Evolutionary conservation across 2,797 vertebrate species (phyloP).

Genomic region (Cichlasoma orientale): DNA sequence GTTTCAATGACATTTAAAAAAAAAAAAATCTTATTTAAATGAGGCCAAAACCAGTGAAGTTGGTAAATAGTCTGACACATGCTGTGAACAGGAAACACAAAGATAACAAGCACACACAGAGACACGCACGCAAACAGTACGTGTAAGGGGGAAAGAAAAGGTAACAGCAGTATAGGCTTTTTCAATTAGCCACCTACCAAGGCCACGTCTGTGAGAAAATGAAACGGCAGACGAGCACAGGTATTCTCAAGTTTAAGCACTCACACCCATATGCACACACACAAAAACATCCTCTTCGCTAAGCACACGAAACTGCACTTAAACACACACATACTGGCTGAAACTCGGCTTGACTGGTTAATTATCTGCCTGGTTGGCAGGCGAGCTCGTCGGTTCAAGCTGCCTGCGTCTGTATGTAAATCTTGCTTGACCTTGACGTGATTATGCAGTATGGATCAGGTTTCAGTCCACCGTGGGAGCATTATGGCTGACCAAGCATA

Average conservation of each 20-base stretch:
- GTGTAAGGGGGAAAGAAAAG: conserved; percentile 32
- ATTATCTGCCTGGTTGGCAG: conserved; percentile 67
- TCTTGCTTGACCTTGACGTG: conserved; percentile 65
- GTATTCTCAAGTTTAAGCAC: conserved; percentile 34
- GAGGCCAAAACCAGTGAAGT: conserved; percentile 44
- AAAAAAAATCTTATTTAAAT: conserved; percentile 26
- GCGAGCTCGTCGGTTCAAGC: conserved; percentile 63
- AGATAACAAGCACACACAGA: conserved; percentile 15
- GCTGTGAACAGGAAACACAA: conserved; percentile 43
- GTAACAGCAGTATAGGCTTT: conserved; percentile 65
- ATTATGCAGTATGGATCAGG: conserved; percentile 71
- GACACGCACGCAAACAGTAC: conserved; percentile 1
- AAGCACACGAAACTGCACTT: conserved; percentile 8
- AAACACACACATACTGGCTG: conserved; percentile 27
- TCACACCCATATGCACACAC: conserved; percentile 8
- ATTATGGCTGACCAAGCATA: conserved; percentile 69
- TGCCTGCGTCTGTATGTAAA: conserved; percentile 64
- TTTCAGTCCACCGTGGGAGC: conserved; percentile 41
- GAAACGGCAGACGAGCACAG: conserved; percentile 56
- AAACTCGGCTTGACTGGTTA: conserved; percentile 62
- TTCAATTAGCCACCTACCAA: conserved; percentile 76
- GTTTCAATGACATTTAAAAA: not conserved
- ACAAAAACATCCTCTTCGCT: not conserved
- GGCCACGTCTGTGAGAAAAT: conserved; percentile 71
- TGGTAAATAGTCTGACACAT: conserved; percentile 33